Percentiles rank a stretch among this genome's conserved stretches.
phyloP scores from a whole-genome alignment of 1,140 invertebrate genomes.

The Bombus terrestris region DNA sequence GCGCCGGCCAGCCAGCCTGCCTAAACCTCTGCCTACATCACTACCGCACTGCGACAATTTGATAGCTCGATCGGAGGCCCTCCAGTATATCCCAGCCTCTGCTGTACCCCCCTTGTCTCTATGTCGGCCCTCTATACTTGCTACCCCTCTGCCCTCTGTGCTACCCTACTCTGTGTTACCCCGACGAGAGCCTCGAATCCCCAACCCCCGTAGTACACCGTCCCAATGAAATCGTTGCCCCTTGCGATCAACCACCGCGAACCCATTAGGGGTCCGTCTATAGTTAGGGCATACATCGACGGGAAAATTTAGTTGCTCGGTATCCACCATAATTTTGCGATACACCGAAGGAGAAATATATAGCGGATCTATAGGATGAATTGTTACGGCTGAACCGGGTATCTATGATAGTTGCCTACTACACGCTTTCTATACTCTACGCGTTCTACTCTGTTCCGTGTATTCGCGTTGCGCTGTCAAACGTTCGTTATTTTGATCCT shows the following conservation, averaged over 20 bases:
- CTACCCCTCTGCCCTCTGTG: not conserved
- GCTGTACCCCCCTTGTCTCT: not conserved
- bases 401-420: not conserved
- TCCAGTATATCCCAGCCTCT: constrained; percentile 53
- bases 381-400: constrained; percentile 37
- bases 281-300: constrained; percentile 31
- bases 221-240: constrained; percentile 60
- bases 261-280: constrained; percentile 47
- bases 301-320: constrained; percentile 51
- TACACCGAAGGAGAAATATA: constrained; percentile 37
- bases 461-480: constrained; percentile 5
- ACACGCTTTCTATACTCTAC: not conserved
- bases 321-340: constrained; percentile 41
- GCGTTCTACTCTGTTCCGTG: not conserved
- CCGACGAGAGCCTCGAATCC: not conserved
- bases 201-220: not conserved
- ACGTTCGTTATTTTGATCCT: constrained; percentile 10
- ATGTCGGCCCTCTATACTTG: not conserved
- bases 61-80: constrained; percentile 70
- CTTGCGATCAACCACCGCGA: constrained; percentile 52
- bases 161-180: not conserved
- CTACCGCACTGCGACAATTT: constrained; percentile 78
- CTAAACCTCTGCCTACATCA: constrained; percentile 70
- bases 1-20: constrained; percentile 38
- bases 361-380: constrained; percentile 50